Conservation (phyloP, 2,888 invertebrate genomes). For the Drosophila suboccidentalis region DNA sequence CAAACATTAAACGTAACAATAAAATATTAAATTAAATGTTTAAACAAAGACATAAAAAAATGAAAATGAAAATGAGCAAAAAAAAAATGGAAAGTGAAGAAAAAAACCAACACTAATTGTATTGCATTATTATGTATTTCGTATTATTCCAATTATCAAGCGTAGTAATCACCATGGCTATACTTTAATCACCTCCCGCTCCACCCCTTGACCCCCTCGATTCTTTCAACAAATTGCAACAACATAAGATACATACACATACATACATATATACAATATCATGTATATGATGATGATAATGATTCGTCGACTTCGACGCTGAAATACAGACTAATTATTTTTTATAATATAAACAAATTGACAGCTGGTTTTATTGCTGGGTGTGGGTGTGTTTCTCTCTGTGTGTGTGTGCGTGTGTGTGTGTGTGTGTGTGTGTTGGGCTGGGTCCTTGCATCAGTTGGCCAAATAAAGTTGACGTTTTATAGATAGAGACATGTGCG, state of each 20-base stretch:
- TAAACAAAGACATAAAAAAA: slow-evolving; percentile 32
- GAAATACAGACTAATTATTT: slow-evolving; percentile 78
- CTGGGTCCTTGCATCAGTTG: slow-evolving; percentile 61
- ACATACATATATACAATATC: slow-evolving; percentile 54
- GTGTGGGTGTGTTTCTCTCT: neutral
- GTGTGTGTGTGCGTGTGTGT: slow-evolving; percentile 5
- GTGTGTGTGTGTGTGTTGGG: neutral
- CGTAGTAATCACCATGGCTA: slow-evolving; percentile 75
- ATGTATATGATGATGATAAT: slow-evolving; percentile 54
- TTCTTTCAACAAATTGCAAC: slow-evolving; percentile 36
- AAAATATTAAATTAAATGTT: slow-evolving; percentile 52
- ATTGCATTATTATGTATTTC: slow-evolving; percentile 78
- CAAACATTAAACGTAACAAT: slow-evolving; percentile 44
- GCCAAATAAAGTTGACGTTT: slow-evolving; percentile 77
- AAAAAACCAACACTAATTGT: slow-evolving; percentile 62
- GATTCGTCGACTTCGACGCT: slow-evolving; percentile 76
- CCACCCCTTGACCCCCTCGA: slow-evolving; percentile 7
- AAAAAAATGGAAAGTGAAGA: slow-evolving; percentile 13
- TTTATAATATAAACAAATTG: slow-evolving; percentile 78
- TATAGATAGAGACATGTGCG: slow-evolving; percentile 80
- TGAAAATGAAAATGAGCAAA: slow-evolving; percentile 22
- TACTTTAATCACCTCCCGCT: slow-evolving; percentile 68
- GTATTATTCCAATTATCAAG: slow-evolving; percentile 79
- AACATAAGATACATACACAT: slow-evolving; percentile 48
- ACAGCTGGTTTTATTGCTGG: slow-evolving; percentile 76